Conservation (phyloP, 2,888 invertebrate genomes). For the Drosophila longiperda region DNA sequence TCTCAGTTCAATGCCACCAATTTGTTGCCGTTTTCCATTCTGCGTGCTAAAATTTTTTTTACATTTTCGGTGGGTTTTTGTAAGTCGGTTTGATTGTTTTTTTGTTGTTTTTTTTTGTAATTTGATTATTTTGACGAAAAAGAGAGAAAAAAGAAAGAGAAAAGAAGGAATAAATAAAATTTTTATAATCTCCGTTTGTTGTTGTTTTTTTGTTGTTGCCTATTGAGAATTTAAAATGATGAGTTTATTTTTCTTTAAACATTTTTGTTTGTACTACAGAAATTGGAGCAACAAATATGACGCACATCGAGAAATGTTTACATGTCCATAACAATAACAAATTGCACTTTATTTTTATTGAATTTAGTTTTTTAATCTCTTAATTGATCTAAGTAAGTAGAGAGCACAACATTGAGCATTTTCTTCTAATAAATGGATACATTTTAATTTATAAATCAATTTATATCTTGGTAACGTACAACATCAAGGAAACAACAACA, state of each 20-base stretch:
- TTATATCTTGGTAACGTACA: constrained; percentile 62
- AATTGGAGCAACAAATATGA: constrained; percentile 53
- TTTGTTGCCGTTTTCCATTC: constrained; percentile 42
- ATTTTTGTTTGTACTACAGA: constrained; percentile 52
- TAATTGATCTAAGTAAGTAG: constrained; percentile 45
- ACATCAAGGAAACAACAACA: constrained; percentile 83
- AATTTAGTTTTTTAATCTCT: constrained; percentile 21
- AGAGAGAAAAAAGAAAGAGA: constrained; percentile 77
- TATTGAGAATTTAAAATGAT: constrained; percentile 50
- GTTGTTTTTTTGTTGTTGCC: constrained; percentile 44
- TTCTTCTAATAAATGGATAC: constrained; percentile 38
- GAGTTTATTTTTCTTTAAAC: constrained; percentile 21
- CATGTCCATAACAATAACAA: constrained; percentile 61
- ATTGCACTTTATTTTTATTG: constrained; percentile 25
- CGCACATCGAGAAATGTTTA: constrained; percentile 66
- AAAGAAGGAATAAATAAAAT: constrained; percentile 77
- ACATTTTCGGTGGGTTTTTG: constrained; percentile 31
- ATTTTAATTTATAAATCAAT: constrained; percentile 20
- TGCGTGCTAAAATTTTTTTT: constrained; percentile 42
- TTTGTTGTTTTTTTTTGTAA: constrained; percentile 13
- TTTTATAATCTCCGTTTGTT: constrained; percentile 76
- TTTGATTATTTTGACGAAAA: constrained; percentile 49
- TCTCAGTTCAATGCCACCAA: constrained; percentile 52
- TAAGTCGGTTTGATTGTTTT: constrained; percentile 33
- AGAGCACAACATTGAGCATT: constrained; percentile 59